Conservation (phyloP, 2,113 vertebrate species). For the Gallinago undulata region DNA sequence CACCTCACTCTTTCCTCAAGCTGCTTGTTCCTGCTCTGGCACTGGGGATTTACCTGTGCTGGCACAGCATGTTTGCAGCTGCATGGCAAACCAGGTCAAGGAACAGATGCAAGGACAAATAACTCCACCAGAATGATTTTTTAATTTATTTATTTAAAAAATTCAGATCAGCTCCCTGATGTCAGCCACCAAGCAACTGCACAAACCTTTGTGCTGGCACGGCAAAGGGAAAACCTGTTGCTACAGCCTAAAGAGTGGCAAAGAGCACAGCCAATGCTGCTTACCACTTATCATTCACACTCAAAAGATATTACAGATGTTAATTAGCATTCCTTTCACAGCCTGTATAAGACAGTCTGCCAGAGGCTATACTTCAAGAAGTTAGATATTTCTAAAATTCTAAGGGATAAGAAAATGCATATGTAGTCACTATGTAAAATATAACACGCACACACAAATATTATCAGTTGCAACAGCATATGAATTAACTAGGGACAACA, state of each 20-base stretch:
- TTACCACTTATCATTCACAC: not conserved
- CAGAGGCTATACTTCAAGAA: not conserved
- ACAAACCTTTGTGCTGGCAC: not conserved
- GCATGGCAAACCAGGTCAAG: not conserved
- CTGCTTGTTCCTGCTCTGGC: not conserved
- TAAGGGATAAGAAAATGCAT: not conserved
- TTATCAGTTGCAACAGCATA: fast-evolving
- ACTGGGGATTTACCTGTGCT: not conserved
- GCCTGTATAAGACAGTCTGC: not conserved
- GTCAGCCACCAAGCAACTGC: not conserved
- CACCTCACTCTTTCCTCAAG: not conserved
- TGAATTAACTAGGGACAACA: not conserved
- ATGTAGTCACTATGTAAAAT: not conserved
- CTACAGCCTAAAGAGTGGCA: not conserved
- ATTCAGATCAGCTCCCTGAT: not conserved
- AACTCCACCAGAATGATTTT: not conserved
- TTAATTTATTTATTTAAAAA: not conserved
- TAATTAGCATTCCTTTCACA: not conserved
- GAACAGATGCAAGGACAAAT: not conserved
- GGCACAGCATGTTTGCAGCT: not conserved
- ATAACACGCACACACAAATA: fast-evolving
- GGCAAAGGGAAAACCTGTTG: not conserved
- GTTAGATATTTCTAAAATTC: not conserved
- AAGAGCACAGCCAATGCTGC: not conserved
- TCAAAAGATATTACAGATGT: not conserved